A percentile compares a stretch with the other conserved stretches of the same genome.
Evolutionary conservation across 2,797 vertebrate genomes (phyloP).

Genomic region (Parambassis ranga): DNA sequence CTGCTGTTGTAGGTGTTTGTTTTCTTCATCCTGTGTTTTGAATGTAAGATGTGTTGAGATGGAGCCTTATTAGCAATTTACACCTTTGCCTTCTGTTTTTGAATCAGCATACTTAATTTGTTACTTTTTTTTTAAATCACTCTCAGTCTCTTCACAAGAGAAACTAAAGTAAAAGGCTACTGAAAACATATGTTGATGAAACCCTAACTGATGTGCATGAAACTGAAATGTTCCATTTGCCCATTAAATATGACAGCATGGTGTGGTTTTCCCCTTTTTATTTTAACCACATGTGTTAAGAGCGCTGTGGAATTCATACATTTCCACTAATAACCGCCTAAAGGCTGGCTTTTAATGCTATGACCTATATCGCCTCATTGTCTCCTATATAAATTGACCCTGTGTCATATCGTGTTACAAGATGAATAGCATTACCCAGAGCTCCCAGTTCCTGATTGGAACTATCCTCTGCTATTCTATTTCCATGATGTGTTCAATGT

Average conservation of each 20-base stretch:
- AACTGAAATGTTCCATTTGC: slow-evolving; percentile 24
- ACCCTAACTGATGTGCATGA: not conserved
- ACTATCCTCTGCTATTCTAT: slow-evolving; percentile 40
- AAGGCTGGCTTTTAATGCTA: slow-evolving; percentile 25
- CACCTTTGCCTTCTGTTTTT: slow-evolving; percentile 22
- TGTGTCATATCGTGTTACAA: slow-evolving; percentile 51
- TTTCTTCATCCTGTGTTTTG: slow-evolving; percentile 3
- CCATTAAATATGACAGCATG: slow-evolving; percentile 18
- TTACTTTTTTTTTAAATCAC: slow-evolving; percentile 24
- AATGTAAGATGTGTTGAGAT: not conserved
- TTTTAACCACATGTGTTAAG: slow-evolving; percentile 35
- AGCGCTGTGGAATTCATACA: slow-evolving; percentile 30
- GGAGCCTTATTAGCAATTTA: slow-evolving; percentile 18
- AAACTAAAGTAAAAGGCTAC: slow-evolving; percentile 17
- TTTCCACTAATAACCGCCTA: slow-evolving; percentile 44
- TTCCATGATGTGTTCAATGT: slow-evolving; percentile 31
- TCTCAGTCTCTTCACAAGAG: slow-evolving; percentile 2
- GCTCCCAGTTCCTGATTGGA: slow-evolving; percentile 36
- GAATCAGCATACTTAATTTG: slow-evolving; percentile 20
- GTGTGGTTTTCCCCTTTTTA: slow-evolving; percentile 13
- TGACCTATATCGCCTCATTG: slow-evolving; percentile 52
- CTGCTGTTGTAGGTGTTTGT: not conserved
- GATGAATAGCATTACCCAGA: slow-evolving; percentile 47
- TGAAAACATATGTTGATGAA: slow-evolving; percentile 8
- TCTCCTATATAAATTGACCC: slow-evolving; percentile 38